These are phyloP conservation scores for Elephantulus edwardii DNA, from an alignment of 2,113 vertebrate species.

Conservation along the genomic window DNA sequence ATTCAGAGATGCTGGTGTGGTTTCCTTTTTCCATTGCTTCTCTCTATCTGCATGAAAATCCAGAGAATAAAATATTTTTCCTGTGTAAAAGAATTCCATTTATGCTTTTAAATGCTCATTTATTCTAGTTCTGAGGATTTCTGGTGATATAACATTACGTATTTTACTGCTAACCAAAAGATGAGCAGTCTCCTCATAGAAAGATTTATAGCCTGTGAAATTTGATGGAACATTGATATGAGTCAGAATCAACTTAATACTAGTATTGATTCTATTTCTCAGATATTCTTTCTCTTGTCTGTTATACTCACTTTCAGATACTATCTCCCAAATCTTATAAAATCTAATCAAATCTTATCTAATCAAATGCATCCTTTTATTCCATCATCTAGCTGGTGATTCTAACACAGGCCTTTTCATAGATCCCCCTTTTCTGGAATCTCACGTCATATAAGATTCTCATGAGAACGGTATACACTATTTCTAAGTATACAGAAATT, in stretches of 20 bases:
- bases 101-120: background rate
- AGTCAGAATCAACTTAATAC: no score
- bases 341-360: no score
- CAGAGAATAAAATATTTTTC: background rate
- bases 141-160: no score
- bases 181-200: no score
- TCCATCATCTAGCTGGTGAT: no score
- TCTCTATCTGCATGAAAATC: constrained; percentile 7
- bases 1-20: constrained; percentile 56
- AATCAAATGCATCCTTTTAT: background rate
- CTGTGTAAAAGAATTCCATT: background rate
- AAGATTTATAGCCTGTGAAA: no score
- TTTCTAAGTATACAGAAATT: background rate
- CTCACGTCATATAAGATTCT: background rate
- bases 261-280: no score
- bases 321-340: background rate
- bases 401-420: background rate
- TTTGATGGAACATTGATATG: no score
- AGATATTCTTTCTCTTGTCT: background rate
- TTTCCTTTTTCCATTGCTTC: constrained; percentile 58
- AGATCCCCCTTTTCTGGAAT: background rate
- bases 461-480: background rate
- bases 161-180: no score
- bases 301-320: no score
- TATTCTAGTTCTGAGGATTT: background rate